Conservation (phyloP, 1,140 invertebrate species). For the Potamilus streckersoni region DNA sequence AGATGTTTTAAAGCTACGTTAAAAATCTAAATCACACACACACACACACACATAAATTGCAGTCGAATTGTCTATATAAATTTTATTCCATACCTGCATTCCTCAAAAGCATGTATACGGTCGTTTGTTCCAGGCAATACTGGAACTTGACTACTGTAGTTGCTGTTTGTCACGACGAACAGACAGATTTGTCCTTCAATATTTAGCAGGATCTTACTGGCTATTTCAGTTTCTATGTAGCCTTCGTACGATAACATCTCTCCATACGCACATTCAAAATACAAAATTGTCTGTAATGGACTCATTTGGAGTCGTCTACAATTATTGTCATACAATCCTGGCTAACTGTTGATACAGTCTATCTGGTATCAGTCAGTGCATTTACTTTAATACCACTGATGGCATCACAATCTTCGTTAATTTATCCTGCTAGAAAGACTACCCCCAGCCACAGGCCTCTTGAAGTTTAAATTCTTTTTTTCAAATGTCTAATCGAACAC, state of each 20-base stretch:
- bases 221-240: slow-evolving; percentile 20
- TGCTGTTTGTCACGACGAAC: slow-evolving; percentile 14
- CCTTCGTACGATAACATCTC: slow-evolving; percentile 13
- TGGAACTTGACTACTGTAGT: slow-evolving; percentile 4
- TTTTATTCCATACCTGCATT: slow-evolving; percentile 18
- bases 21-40: too few relatives aligned
- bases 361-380: slow-evolving; percentile 27
- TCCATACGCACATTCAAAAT: slow-evolving; percentile 8
- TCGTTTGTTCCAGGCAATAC: slow-evolving; percentile 10
- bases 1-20: too few relatives aligned
- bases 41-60: slow-evolving; percentile 15
- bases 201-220: background rate
- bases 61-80: slow-evolving; percentile 14
- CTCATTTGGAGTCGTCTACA: slow-evolving; percentile 5
- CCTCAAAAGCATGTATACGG: slow-evolving; percentile 8
- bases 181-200: background rate
- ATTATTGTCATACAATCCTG: slow-evolving; percentile 23
- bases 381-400: slow-evolving; percentile 5
- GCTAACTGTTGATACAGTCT: slow-evolving; percentile 23
- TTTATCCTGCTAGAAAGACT: slow-evolving; percentile 11
- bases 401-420: background rate
- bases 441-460: background rate
- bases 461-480: too few relatives aligned
- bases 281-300: slow-evolving; percentile 11
- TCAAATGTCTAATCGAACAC: background rate